phyloP scores from a whole-genome alignment of 2,113 vertebrate genomes.

The Vanacampus margaritifer region DNA sequence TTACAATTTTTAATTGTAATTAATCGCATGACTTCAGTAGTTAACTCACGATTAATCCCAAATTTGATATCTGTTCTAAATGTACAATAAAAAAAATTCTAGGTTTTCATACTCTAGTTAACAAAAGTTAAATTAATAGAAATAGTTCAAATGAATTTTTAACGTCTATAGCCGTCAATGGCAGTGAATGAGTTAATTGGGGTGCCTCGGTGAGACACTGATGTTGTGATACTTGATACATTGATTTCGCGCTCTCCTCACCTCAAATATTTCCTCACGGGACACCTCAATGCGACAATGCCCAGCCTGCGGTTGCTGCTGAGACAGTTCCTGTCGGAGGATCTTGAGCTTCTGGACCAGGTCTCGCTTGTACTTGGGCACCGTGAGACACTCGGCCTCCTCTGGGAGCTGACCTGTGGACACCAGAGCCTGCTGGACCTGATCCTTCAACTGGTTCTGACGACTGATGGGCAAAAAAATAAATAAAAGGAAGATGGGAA shows the following conservation, averaged over 20 bases:
- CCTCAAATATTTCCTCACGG: constrained; percentile 99
- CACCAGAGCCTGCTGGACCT: constrained; percentile 80
- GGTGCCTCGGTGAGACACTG: background rate
- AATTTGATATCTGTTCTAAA: no score
- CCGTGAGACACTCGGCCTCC: constrained; percentile 91
- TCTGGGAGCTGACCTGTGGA: constrained; percentile 85
- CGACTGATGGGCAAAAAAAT: constrained; percentile 68
- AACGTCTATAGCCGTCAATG: no score
- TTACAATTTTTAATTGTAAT: no score
- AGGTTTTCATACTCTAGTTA: no score
- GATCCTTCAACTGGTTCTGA: constrained; percentile 89
- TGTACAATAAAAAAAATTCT: no score
- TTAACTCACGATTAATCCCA: no score
- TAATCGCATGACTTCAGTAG: no score
- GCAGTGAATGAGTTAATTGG: no score
- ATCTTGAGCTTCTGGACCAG: constrained; percentile 98
- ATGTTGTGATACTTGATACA: constrained; percentile 6
- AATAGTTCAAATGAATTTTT: no score
- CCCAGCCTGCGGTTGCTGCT: constrained; percentile 96
- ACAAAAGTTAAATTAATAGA: no score
- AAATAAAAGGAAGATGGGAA: background rate
- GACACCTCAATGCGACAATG: constrained; percentile 98
- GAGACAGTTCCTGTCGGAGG: constrained; percentile 92
- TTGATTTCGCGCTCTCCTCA: constrained; percentile 50
- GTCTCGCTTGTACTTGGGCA: constrained; percentile 94